Conservation (phyloP, 2,888 invertebrate species). For the Drosophila nigricruria region DNA sequence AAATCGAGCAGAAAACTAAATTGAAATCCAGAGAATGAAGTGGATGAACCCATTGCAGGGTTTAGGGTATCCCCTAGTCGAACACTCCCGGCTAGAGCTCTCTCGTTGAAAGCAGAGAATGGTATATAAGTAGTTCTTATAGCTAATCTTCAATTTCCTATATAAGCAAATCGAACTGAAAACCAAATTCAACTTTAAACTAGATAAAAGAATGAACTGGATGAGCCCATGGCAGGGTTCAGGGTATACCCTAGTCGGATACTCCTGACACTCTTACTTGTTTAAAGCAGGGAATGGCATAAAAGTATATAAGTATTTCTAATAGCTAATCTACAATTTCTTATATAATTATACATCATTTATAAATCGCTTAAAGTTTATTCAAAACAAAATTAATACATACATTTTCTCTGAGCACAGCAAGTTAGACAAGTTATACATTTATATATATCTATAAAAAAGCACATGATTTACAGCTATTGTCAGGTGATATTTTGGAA, state of each 20-base stretch:
- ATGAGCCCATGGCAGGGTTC: too few relatives aligned
- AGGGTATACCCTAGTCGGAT: background rate
- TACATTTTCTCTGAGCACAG: background rate
- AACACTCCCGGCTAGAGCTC: background rate
- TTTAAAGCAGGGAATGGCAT: background rate
- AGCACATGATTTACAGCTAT: constrained; percentile 2
- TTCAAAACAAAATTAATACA: background rate
- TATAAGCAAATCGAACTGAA: too few relatives aligned
- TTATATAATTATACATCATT: background rate
- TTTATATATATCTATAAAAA: constrained; percentile 6
- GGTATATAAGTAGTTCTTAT: background rate
- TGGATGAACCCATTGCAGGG: too few relatives aligned
- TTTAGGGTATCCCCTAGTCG: background rate
- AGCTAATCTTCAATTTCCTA: too few relatives aligned
- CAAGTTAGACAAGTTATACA: background rate
- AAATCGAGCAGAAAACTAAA: background rate
- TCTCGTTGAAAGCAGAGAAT: background rate
- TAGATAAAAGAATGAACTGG: background rate
- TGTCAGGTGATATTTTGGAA: background rate
- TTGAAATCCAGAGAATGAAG: background rate
- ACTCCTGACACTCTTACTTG: background rate
- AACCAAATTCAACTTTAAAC: too few relatives aligned
- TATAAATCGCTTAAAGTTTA: constrained; percentile 1
- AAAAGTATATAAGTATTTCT: background rate
- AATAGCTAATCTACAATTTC: background rate